These are phyloP conservation scores for Lutraria lutraria DNA, from an alignment of 2,888 invertebrate species.

Conservation along the genomic window DNA sequence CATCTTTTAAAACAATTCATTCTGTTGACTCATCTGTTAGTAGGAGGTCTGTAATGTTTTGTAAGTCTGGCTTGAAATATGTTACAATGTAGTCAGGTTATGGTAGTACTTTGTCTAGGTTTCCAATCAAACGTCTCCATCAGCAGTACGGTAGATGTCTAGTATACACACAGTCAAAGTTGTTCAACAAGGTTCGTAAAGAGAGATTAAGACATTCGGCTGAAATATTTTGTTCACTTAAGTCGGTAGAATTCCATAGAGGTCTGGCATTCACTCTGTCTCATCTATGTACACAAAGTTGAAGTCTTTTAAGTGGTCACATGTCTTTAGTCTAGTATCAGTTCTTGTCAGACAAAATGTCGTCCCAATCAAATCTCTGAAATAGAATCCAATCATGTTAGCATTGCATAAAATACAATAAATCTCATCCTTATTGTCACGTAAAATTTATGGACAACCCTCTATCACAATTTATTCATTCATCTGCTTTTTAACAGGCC, in stretches of 20 bases:
- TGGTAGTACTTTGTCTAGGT: neutral
- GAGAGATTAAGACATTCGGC: neutral
- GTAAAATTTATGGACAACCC: no score
- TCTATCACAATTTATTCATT: no score
- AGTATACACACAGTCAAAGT: neutral
- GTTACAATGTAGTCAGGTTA: neutral
- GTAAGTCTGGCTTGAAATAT: neutral
- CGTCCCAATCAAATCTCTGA: slow-evolving; percentile 32
- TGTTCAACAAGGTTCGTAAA: neutral
- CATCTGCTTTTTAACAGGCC: no score
- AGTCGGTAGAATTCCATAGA: neutral
- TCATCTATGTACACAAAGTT: neutral
- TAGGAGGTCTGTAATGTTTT: neutral
- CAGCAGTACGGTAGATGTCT: neutral
- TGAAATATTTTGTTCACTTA: no score
- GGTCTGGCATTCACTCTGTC: neutral
- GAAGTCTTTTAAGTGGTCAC: neutral
- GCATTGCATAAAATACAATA: neutral
- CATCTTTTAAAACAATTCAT: neutral
- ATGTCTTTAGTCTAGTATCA: neutral
- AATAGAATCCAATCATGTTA: slow-evolving; percentile 9
- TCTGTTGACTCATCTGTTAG: neutral
- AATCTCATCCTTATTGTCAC: no score
- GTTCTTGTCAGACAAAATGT: slow-evolving; percentile 10
- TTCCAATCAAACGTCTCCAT: neutral